A percentile compares a stretch with the other conserved stretches of the same genome.
Conservation (phyloP, 2,797 vertebrate genomes). For the Vireo griseus region DNA sequence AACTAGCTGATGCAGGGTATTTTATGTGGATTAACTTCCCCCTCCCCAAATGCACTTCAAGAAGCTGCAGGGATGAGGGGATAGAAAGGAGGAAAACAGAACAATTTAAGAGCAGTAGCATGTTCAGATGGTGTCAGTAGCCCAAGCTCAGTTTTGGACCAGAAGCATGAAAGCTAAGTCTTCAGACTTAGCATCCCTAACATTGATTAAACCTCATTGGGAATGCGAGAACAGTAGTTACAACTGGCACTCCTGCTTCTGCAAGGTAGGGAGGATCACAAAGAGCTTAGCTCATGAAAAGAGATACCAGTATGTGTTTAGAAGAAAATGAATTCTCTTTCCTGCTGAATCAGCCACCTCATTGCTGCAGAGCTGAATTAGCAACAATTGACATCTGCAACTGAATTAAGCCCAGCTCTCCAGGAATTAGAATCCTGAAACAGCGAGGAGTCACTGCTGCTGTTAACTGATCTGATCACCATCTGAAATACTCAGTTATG, state of each 20-base stretch:
- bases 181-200: background rate
- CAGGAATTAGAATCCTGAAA: conserved; percentile 20
- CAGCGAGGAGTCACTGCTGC: rapidly evolving
- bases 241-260: conserved; percentile 13
- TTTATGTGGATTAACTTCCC: background rate
- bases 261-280: conserved; percentile 5
- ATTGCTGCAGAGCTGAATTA: conserved; percentile 3
- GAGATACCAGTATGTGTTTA: background rate
- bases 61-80: background rate
- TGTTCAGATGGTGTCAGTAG: background rate
- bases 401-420: conserved; percentile 24
- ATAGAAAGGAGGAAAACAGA: background rate
- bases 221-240: background rate
- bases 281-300: conserved; percentile 28
- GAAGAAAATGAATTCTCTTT: conserved; percentile 14
- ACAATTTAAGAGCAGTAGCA: background rate
- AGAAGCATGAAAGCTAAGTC: background rate
- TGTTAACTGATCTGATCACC: background rate
- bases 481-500: background rate
- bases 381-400: background rate
- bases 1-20: background rate
- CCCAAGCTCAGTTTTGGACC: background rate
- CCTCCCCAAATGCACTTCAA: background rate
- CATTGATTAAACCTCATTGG: background rate
- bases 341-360: conserved; percentile 25